A percentile compares a stretch with the other conserved stretches of the same genome.
Conservation (phyloP, 2,797 vertebrate species). For the Erethizon dorsatum region DNA sequence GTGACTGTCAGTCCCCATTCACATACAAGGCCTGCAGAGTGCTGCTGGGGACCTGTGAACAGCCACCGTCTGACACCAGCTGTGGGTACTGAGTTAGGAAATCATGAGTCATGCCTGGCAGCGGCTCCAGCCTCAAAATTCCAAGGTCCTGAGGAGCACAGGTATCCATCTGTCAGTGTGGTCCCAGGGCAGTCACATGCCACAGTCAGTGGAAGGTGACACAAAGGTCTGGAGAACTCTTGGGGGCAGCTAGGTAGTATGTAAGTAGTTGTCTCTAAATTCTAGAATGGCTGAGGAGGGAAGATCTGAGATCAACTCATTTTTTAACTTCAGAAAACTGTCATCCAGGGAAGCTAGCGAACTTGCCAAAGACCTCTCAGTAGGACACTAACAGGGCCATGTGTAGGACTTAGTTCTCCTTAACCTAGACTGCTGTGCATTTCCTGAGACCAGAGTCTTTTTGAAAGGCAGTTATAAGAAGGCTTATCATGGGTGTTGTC, state of each 20-base stretch:
- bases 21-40: neutral
- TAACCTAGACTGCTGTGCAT: neutral
- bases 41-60: neutral
- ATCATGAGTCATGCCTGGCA: neutral
- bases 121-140: neutral
- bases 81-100: neutral
- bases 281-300: neutral
- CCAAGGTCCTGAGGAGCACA: neutral
- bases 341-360: neutral
- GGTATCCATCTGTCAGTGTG: neutral
- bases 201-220: neutral
- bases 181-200: neutral
- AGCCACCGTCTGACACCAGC: neutral
- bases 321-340: neutral
- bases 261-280: neutral
- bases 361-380: neutral
- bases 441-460: neutral
- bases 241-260: neutral
- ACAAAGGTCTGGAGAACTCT: neutral
- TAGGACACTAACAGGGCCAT: neutral
- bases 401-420: neutral
- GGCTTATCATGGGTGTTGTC: neutral
- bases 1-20: neutral
- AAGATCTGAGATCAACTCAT: neutral
- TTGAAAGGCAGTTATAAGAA: neutral